Percentiles rank a stretch among this genome's conserved stretches.
Conservation (phyloP, 2,888 invertebrate species). For the Tipula lateralis region DNA sequence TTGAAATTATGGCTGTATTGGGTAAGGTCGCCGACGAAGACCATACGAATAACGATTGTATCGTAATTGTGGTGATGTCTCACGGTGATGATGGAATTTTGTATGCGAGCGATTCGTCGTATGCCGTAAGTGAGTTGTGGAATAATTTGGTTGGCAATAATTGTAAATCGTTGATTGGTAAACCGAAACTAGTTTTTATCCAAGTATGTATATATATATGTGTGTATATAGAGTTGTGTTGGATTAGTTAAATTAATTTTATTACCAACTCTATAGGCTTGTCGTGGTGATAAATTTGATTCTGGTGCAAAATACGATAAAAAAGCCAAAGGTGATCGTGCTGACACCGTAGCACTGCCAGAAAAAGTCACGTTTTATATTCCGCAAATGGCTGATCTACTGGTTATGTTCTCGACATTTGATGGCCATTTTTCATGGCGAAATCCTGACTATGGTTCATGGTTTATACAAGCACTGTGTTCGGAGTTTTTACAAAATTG, state of each 20-base stretch:
- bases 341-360: conserved; percentile 31
- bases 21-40: conserved; percentile 50
- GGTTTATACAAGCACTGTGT: conserved; percentile 67
- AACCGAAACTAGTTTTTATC: conserved; percentile 68
- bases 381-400: conserved; percentile 65
- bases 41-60: conserved; percentile 57
- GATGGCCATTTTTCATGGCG: conserved; percentile 66
- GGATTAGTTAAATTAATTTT: background rate
- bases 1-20: conserved; percentile 48
- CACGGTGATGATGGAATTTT: conserved; percentile 61
- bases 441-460: conserved; percentile 62
- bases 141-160: conserved; percentile 55
- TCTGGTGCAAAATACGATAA: conserved; percentile 46
- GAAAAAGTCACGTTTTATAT: conserved; percentile 52
- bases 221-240: too few species aligned
- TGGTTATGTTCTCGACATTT: conserved; percentile 64
- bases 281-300: conserved; percentile 59
- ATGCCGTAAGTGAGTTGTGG: conserved; percentile 58
- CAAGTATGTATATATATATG: too few species aligned
- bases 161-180: conserved; percentile 58
- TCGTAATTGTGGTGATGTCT: conserved; percentile 58
- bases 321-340: background rate
- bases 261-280: conserved; percentile 51
- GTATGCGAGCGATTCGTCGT: conserved; percentile 55
- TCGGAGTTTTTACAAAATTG: conserved; percentile 52